phyloP scores from a whole-genome alignment of 2,797 vertebrate genomes.

The Apodemus agrarius region DNA sequence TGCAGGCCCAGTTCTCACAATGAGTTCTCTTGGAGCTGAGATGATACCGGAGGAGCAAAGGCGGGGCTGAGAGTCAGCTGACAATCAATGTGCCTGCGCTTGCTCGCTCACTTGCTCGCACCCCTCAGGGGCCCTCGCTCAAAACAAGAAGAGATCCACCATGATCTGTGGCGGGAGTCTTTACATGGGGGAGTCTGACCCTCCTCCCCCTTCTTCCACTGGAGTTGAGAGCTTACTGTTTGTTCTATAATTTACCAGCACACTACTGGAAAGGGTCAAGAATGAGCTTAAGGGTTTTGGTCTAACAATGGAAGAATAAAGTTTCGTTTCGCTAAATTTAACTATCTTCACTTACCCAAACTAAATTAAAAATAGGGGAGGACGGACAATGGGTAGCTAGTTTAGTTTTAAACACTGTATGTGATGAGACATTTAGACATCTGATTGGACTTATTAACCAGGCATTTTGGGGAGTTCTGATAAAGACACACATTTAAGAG shows the following conservation, averaged over 20 bases:
- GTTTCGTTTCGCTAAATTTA: slow-evolving; percentile 3
- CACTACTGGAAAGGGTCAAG: not conserved
- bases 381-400: not conserved
- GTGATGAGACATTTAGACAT: not conserved
- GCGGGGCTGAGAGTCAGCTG: not conserved
- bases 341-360: too few species aligned
- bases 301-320: slow-evolving; percentile 42
- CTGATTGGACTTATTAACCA: not conserved
- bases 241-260: not conserved
- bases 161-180: not conserved
- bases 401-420: slow-evolving; percentile 33
- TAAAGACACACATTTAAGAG: not conserved
- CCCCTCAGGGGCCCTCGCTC: not conserved
- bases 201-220: not conserved
- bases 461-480: not conserved
- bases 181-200: not conserved
- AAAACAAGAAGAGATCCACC: not conserved
- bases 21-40: not conserved
- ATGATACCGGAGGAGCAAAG: not conserved
- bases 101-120: not conserved
- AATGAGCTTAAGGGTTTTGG: not conserved
- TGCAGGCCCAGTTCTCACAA: not conserved
- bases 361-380: not conserved
- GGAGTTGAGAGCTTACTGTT: not conserved
- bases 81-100: not conserved